Evolutionary conservation across 2,113 vertebrate genomes (phyloP).

Genomic region (Notechis scutatus): DNA sequence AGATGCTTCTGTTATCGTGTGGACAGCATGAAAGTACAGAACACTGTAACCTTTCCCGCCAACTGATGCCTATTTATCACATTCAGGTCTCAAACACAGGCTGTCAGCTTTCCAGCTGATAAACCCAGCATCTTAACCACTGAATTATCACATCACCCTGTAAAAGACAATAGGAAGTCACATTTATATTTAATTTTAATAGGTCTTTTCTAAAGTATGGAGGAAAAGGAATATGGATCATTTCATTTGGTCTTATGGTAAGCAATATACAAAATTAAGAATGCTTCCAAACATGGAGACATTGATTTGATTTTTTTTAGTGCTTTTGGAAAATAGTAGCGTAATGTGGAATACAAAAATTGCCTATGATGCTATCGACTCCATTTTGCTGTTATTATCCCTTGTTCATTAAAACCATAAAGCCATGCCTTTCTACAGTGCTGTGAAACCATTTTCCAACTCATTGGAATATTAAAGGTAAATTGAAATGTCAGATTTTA

Average conservation of each 20-base stretch:
- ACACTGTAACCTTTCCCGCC: neutral
- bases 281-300: neutral
- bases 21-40: neutral
- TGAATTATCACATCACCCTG: too few relatives aligned
- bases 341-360: constrained; percentile 4
- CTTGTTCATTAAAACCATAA: constrained; percentile 26
- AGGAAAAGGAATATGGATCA: neutral
- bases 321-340: neutral
- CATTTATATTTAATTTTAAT: neutral
- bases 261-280: neutral
- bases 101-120: neutral
- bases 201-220: neutral
- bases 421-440: neutral
- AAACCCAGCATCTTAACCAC: too few relatives aligned
- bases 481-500: neutral
- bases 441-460: neutral
- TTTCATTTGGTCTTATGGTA: neutral
- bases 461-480: neutral
- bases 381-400: constrained; percentile 24
- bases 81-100: too few relatives aligned
- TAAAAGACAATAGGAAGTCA: neutral
- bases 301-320: neutral
- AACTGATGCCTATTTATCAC: neutral
- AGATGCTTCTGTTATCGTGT: neutral
- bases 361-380: constrained; percentile 39